These are phyloP conservation scores for Bubalus kerabau DNA, from an alignment of 2,113 vertebrate genomes.

Conservation along the genomic window DNA sequence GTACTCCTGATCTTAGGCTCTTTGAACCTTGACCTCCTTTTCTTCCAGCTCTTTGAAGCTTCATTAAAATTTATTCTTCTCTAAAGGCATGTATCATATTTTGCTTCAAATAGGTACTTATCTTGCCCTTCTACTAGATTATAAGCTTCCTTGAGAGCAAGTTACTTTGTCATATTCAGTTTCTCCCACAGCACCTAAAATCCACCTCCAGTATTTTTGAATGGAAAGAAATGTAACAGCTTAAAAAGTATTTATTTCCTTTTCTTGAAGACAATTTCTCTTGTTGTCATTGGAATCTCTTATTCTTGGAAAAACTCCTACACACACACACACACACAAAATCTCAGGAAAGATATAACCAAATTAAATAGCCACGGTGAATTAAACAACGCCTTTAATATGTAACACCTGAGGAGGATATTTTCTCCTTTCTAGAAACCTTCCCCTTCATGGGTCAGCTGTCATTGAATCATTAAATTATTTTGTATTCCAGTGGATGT, in stretches of 20 bases:
- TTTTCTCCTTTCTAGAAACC: conserved; percentile 38
- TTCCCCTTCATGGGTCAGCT: neutral
- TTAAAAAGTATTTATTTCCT: conserved; percentile 24
- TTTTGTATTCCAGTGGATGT: neutral
- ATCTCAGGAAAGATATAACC: neutral
- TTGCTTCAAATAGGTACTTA: conserved; percentile 22
- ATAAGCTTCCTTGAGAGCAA: conserved; percentile 3
- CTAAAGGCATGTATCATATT: conserved; percentile 52
- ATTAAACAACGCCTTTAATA: conserved; percentile 20
- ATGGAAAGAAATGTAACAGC: conserved; percentile 21
- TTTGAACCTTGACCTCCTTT: conserved; percentile 65
- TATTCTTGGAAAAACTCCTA: neutral
- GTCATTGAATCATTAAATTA: conserved; percentile 1
- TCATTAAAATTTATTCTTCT: conserved; percentile 66
- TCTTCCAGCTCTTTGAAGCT: conserved; percentile 31
- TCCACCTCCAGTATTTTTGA: neutral
- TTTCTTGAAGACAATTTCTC: conserved; percentile 32
- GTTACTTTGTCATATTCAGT: neutral
- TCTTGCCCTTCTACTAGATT: neutral
- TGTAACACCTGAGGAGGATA: neutral
- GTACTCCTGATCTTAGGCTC: neutral
- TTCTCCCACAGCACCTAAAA: neutral
- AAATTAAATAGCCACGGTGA: conserved; percentile 30
- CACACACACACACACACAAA: neutral
- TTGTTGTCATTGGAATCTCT: neutral